Base-by-base conservation (phyloP, 2,797 vertebrate species). In the Antrozous pallidus region DNA sequence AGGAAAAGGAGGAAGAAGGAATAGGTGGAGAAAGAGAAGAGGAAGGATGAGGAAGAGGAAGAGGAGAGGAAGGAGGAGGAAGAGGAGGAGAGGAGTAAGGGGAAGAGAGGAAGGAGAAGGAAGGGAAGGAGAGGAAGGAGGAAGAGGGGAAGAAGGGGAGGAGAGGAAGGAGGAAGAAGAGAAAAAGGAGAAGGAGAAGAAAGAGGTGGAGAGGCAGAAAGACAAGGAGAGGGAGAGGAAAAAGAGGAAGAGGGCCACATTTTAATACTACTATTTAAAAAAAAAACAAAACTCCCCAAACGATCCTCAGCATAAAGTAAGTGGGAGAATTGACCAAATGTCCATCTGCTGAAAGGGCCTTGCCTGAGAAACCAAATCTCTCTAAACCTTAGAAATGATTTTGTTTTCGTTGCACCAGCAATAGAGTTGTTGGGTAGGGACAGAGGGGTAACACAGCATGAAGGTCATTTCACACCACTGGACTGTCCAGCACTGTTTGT, bases 121-220 rank as follows among this genome's bases (percentile, higher is more conserved):
- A 22, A 14, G 16, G 22, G 20, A 24, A 22, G 5, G 14, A 16
- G 47, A 5, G 11, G 4, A 22, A 2, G 17, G 0, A 3, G 6
- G 6, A 8, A 3, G 0, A 13, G 11, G 8, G 3, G 5, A n/a
- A 1, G 18, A 8, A 1, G 3, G 13, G 4, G 6, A 8, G 1
- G 28, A 7, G 6, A 2, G 1, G 9, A 5, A 56, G 54, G 24
- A n/a, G 61, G 14, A n/a, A 3, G 22, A 26, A 11, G 26, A 58
- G 26, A 26, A 58, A 26, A 26, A 58, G 56, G 24, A 10, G 54
- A 9, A 22, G 49, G 17, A 20, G 49, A 5, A 51, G 49, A 18
- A 51, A 24, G 28, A n/a, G 22, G n/a, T n/a, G 49, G 17, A 20
- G 49, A 5, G n/a, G n/a, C n/a, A 51, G 49, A 18, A 51, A 24